Evolutionary conservation across 1,140 invertebrate genomes (phyloP), one percentile per base, ranked within the genome.

Genomic region (Drosophila kanapiae): DNA sequence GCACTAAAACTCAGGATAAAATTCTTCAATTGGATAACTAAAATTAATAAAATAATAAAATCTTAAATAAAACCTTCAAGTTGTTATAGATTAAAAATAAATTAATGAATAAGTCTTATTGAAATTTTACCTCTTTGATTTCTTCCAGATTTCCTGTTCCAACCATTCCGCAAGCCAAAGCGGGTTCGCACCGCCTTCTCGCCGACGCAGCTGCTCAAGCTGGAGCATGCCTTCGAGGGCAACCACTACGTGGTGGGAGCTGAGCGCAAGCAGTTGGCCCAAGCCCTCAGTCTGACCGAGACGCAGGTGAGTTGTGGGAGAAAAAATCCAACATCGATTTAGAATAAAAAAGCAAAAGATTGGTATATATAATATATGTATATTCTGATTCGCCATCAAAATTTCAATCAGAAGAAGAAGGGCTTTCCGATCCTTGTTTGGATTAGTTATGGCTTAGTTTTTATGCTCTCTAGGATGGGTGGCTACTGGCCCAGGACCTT

Each of bases 231-330:
- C 37, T 99, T 99, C 93, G 97, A 98, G 93, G 97, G 97, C 92
- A 99, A 99, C 94, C 98, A 99, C 92, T 99, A 99, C 93, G 97
- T 99, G 33, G 97, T 99, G 42, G 98, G 98, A 1, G 97, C 97
- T 23, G 98, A 99, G 93, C 94, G 98, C 75, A 99, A 99, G 94
- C 97, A 98, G 85, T 94, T 99, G 75, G 98, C 98, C 6, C 95
- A 97, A 86, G 96, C 95, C 33, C 94, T 99, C 51, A 97, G 96
- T 80, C 94, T 98, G 59, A 97, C 97, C 38, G 97, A 98, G 95
- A 98, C 97, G 64, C 97, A 98, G 96, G 97, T 98, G 94, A 78
- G 54, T 13, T 56, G 37, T 14, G 33, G 31, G 16, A 23, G 23
- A 23, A 23, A 6, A 18, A 45, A 13, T 47, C 7, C 16, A 23